Conservation (phyloP, 2,113 vertebrate species). For the Hypanus sabinus region DNA sequence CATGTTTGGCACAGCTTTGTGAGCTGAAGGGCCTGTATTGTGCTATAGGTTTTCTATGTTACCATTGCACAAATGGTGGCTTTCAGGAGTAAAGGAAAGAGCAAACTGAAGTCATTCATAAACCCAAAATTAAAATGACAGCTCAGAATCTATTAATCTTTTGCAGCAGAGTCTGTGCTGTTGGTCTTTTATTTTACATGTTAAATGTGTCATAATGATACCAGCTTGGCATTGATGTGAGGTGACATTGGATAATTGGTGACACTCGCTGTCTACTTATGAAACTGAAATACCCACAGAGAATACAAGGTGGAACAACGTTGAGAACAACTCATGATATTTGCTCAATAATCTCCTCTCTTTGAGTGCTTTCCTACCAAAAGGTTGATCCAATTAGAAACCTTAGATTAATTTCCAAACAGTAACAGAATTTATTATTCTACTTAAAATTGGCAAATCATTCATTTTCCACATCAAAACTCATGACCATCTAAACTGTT, state of each 20-base stretch:
- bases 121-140: too few species aligned
- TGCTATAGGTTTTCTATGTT: too few species aligned
- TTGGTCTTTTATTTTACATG: not conserved
- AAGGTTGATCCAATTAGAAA: not conserved
- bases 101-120: too few species aligned
- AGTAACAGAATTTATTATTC: not conserved
- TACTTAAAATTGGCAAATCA: not conserved
- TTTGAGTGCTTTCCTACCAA: not conserved
- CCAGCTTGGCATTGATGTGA: not conserved
- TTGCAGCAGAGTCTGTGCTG: not conserved
- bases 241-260: not conserved
- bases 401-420: not conserved
- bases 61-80: not conserved
- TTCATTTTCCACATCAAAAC: not conserved
- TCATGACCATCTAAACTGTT: not conserved
- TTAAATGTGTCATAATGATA: too few species aligned
- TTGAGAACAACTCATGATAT: not conserved
- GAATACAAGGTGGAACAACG: not conserved
- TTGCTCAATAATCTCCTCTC: not conserved
- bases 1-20: too few species aligned
- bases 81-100: not conserved
- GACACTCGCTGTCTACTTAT: not conserved
- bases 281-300: not conserved
- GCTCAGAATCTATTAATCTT: not conserved
- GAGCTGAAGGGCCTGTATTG: too few species aligned